Evolutionary conservation across 1,140 invertebrate genomes (phyloP), one percentile per base, ranked within the genome.

Genomic region (Drosophila ohnishii): DNA sequence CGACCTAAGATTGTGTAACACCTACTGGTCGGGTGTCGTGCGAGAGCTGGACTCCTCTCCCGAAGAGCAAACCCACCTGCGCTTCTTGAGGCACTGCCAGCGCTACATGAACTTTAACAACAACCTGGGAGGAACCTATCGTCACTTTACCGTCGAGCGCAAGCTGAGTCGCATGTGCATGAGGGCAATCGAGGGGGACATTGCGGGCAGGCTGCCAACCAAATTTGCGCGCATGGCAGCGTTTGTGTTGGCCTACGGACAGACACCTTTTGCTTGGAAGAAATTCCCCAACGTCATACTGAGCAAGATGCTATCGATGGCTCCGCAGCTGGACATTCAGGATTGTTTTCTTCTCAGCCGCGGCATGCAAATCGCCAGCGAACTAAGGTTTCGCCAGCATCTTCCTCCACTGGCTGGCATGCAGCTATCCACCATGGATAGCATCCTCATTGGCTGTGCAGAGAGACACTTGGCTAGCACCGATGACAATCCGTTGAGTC

Each of bases 101-200:
- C 92, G 91, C 25, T 94, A 94, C 67, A 92, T 94, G 84, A 91
- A 92, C 83, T 94, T 94, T 62, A 93, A 92, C 65, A 92, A 91
- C 10, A 93, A 93, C 64, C 72, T 93, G 6, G 90, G 92, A 13
- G 92, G 92, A 11, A 92, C 91, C 5, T 93, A 93, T 75, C 82
- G 92, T 1, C 90, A 93, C 69, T 50, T 72, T 1, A 61, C 83
- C 5, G 82, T 94, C 50, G 94, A 94, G 64, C 90, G 90, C 10
- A 74, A 75, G 35, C 50, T 94, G 7, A 83, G 91, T 47, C 77
- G 86, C 13, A 50, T 92, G 57, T 80, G 93, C 34, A 73, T 92
- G 53, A 69, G 84, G 5, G 83, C 92, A 48, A 81, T 93, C 2
- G 82, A 92, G 34, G 65, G 79, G 50, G 91, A 90, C 30, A 64